Evolutionary conservation across 2,113 vertebrate genomes (phyloP).

Genomic region (Tricholaema leucomelas): DNA sequence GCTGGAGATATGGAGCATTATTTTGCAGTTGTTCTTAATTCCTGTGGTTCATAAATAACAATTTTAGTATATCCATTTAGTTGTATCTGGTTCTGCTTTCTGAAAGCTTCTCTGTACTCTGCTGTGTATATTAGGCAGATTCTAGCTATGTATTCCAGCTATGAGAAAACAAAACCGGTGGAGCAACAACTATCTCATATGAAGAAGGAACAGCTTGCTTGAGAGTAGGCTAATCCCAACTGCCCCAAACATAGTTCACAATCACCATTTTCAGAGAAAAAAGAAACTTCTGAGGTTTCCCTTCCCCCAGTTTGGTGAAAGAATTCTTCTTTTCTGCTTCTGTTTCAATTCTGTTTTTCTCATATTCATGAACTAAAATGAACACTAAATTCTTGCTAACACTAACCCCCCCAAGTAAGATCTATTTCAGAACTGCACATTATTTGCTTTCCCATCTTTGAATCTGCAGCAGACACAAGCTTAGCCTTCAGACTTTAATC

Average conservation of each 20-base stretch:
- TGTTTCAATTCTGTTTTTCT: neutral
- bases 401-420: neutral
- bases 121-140: neutral
- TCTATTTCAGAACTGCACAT: neutral
- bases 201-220: neutral
- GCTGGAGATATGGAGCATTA: neutral
- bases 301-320: neutral
- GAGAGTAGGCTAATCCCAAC: neutral
- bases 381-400: neutral
- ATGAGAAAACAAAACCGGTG: neutral
- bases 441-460: neutral
- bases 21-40: neutral
- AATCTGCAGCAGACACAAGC: neutral
- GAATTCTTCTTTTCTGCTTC: neutral
- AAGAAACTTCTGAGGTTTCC: neutral
- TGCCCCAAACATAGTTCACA: neutral
- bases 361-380: neutral
- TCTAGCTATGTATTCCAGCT: neutral
- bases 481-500: neutral
- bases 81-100: neutral
- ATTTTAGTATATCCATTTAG: neutral
- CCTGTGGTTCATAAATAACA: neutral
- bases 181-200: neutral
- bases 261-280: neutral
- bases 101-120: neutral